Base-by-base conservation (phyloP, 1,140 invertebrate genomes). In the Theocolax elegans region DNA sequence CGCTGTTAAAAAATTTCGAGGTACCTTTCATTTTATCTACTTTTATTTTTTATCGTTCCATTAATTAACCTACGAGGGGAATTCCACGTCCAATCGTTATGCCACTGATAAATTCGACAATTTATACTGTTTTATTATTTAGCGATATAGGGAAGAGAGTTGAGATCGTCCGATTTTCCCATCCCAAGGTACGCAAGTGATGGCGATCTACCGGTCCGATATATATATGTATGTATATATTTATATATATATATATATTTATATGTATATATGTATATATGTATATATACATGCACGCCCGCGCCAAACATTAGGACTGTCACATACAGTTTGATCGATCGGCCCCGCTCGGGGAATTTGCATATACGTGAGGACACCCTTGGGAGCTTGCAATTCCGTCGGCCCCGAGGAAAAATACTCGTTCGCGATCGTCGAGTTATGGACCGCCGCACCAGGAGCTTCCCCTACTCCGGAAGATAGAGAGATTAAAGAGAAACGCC, bases 261-360 rank as follows among this genome's bases (percentile, higher is more conserved):
- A 23, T 25, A 13, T 9, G 23, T 13, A 51, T 23, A 51, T 19
- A 17, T 21, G 23, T 8, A 19, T 21, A 23, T 49, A 21, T 7
- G 29, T 15, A 12, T 10, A 29, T 23, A 40, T 51, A 44, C 17
- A 51, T n/a, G n/a, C n/a, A n/a, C n/a, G n/a, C n/a, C n/a, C n/a
- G n/a, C 10, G 29, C 29, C 46, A 54, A 53, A 35, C 27, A 69
- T 60, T 54, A 46, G 48, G 38, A 58, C 40, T 38, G 60, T 56
- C 64, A 56, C 27, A n/a, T 64, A 42, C 27, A 70, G 59, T 70
- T 64, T 70, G 51, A 64, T 48, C 25, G 46, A 63, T 69, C 42
- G 67, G 40, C 1, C 15, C 19, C 40, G 49, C 48, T 38, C 44
- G 35, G 40, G 60, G 59, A 58, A 27, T 38, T 56, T 63, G 38